Base-by-base conservation (phyloP, 2,797 vertebrate species). In the Periparus ater region DNA sequence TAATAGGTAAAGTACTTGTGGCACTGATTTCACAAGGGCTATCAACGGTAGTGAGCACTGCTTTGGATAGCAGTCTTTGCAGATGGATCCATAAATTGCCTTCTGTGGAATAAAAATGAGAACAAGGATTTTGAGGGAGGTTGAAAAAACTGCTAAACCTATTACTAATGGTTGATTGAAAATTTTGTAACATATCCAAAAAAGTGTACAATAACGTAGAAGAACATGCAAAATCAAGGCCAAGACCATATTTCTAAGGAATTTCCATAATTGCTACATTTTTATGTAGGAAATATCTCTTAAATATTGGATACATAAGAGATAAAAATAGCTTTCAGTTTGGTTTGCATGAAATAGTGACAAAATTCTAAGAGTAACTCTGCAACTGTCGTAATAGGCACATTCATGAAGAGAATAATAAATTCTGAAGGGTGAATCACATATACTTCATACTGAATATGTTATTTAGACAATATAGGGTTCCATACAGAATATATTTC, bases 121-220 rank as follows among this genome's bases (percentile, higher is more conserved):
- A 92, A 63, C 11, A 50, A 67, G 68, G 72, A 71, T 91, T 92
- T 71, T 50, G 57, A 85, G 62, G n/a, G 65, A 87, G 17, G 30
- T 48, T 94, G 71, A 87, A 91, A 70, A 63, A 87, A 91, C 92
- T 91, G 74, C 78, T 94, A 94, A 96, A 83, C 61, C 57, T 68
- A 62, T 94, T 94, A 93, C 27, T 72, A 68, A 71, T 7, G 34
- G 50, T 42, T 83, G 91, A 74, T 65, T 89, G 88, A 75, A 96
- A 94, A 92, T 87, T 79, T 48, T 79, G 71, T 61, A 87, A 53
- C 38, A 16, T 71, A 80, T 79, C 71, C 71, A 89, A 89, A 94
- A 73, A 89, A 82, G 7, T 17, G 8, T 88, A 48, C 55, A 73
- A 36, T 80, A 77, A 55, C 17, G 51, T 29, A 45, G 44, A 75